Base-by-base conservation (phyloP, 2,888 invertebrate species). In the Gnatocerus cornutus region DNA sequence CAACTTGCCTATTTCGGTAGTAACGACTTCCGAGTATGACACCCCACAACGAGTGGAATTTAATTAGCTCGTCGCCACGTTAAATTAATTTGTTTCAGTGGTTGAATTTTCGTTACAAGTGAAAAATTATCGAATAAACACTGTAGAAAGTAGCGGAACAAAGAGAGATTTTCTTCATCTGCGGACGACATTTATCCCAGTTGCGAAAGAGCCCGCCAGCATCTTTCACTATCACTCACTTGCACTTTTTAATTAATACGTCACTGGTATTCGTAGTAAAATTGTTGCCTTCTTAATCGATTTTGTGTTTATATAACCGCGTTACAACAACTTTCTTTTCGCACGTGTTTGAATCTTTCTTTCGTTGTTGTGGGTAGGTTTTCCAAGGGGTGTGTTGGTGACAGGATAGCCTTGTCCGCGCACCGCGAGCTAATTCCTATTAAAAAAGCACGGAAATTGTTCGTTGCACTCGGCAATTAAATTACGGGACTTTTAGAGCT, bases 221-320 rank as follows among this genome's bases (percentile, higher is more conserved):
- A 67, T 67, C 66, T 67, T 67, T 67, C 66, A 65, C 65, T 65
- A 65, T 65, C 65, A 65, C 63, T 63, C 53, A 65, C 66, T 67
- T 67, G 66, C 66, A 67, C 66, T 67, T 67, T 67, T 67, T 65
- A 65, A 65, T 65, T 65, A 27, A 65, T 53, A 56, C 65, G 65
- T 56, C 56, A 65, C 65, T 27, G 48, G 56, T 16, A 65, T 65
- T 56, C 65, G 53, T 64, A 64, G 64, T 55, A 64, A 41, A 64
- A 45, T 48, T 10, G 48, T 50, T 50, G 48, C 27, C 48, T 48
- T 41, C 53, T 56, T 48, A 56, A 65, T 65, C 56, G 65, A 65
- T 65, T 65, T 65, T 65, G 29, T 48, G 65, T 65, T 65, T 65
- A 65, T 27, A 65, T 65, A 65, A 65, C 48, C 33, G 48, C 30